Evolutionary conservation across 2,113 vertebrate species (phyloP).

Genomic region (Oncorhynchus clarkii): DNA sequence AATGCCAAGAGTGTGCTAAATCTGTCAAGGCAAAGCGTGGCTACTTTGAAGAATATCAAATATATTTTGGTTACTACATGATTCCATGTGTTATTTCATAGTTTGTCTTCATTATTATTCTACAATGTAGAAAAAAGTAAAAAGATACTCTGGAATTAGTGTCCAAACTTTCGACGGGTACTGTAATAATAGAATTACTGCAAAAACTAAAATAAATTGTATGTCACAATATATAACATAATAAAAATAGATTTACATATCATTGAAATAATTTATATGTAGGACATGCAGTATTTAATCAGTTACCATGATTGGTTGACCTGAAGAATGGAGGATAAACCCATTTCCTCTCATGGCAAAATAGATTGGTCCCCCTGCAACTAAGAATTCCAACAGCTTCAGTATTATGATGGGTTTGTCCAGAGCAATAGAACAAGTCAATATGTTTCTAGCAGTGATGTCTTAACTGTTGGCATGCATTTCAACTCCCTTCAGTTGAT

Average conservation of each 20-base stretch:
- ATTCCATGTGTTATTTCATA: too few species aligned
- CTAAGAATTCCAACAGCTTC: not conserved
- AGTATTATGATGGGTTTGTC: not conserved
- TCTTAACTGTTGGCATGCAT: not conserved
- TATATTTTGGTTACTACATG: too few species aligned
- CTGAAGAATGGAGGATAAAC: not conserved
- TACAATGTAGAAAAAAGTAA: too few species aligned
- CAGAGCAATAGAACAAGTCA: not conserved
- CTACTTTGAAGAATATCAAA: too few species aligned
- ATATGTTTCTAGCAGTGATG: not conserved
- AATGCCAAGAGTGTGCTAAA: too few species aligned
- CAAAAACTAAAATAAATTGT: too few species aligned
- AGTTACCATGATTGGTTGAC: not conserved
- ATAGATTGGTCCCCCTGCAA: not conserved
- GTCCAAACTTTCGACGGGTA: too few species aligned
- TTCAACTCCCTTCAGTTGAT: not conserved
- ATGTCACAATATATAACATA: not conserved
- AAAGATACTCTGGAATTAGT: too few species aligned
- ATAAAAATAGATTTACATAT: slow-evolving; percentile 5
- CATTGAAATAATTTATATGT: not conserved
- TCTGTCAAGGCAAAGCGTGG: too few species aligned
- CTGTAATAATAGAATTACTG: not conserved
- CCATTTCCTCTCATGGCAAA: not conserved
- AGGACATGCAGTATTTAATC: slow-evolving; percentile 1
- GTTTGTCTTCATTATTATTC: too few species aligned